Base-by-base conservation (phyloP, 2,113 vertebrate species). In the Ailuropoda melanoleuca region DNA sequence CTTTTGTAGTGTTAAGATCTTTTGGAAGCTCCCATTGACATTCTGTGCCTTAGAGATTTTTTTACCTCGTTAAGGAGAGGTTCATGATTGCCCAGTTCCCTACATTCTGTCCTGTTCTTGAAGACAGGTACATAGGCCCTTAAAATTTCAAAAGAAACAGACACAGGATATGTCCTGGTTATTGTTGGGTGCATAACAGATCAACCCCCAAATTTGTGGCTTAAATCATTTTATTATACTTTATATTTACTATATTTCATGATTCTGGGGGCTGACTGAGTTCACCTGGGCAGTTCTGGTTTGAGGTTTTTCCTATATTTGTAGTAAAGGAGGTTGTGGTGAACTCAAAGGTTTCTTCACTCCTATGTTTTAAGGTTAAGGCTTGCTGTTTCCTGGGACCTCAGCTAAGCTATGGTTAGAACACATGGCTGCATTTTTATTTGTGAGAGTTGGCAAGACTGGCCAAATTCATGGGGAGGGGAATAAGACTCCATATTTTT, bases 141-240 rank as follows among this genome's bases (percentile, higher is more conserved):
- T 74, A 68, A 72, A 39, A 56, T 88, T 84, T 75, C 11, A 88
- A 96, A 97, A 56, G 43, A 94, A 92, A 77, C 56, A 81, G 60
- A 21, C 68, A 21, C 10, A 60, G 43, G 14, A 1, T 72, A 43
- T 46, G 4, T 48, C n/a, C 31, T 70, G 39, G 29, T 84, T 89
- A 78, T 96, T 26, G 87, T 90, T 95, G 24, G 14, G 34, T 90
- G 24, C 19, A 56, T 83, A 53, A 75, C 62, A 77, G 48, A 56
- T 64, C 26, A 70, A 70, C 23, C 23, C 21, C 14, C 46, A 68
- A 48, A 26, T 50, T 13, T 56, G 12, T 74, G 48, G n/a, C 37
- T 77, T 68, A 88, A 81, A 70, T 80, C 2, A 85, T 86, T 81
- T 85, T 81, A 26, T 43, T 43, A 46, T 53, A 24, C 68, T 92